Base-by-base conservation (phyloP, 2,888 invertebrate genomes). In the Drosophila colorata region DNA sequence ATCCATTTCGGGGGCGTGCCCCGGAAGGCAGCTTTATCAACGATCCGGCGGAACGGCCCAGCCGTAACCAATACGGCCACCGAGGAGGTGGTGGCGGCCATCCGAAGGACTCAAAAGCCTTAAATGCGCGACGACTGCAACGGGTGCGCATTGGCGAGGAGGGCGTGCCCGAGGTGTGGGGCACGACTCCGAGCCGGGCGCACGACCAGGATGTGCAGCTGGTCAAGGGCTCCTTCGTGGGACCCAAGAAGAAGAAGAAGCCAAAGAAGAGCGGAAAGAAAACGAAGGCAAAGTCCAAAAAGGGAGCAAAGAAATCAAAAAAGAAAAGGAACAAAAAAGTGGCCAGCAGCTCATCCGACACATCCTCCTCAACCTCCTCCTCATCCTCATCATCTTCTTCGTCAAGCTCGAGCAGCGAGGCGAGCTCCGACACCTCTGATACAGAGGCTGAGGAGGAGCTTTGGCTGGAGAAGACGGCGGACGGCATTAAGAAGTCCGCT, bases 121-220 rank as follows among this genome's bases (percentile, higher is more conserved):
- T 96, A 92, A 96, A 96, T 83, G 94, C 95, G 0, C 92, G 96
- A 59, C 92, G 96, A 59, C 94, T 94, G 78, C 95, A 97, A 84
- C 93, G 97, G 47, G 97, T 97, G 88, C 93, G 94, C 69, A 95
- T 97, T 44, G 96, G 96, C 1, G 93, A 94, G 78, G 92, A 94
- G 67, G 96, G 96, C 8, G 94, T 95, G 18, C 93, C 94, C 2
- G 93, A 94, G 65, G 93, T 96, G 51, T 97, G 97, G 97, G 95
- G 95, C 28, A 95, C 95, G 90, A 96, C 96, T 2, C 97, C 97
- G 0, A 87, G 93, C 0, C 93, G 94, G 5, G n/a, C 48, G 5
- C 94, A 93, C 20, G 76, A 80, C 14, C 64, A 76, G 13, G 81
- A 90, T 14, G 86, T 85, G 2, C 55, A 86, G 51, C 46, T 88